Percentiles rank a stretch among this genome's conserved stretches.
phyloP scores from a whole-genome alignment of 2,113 vertebrate genomes.

The Istiophorus platypterus region DNA sequence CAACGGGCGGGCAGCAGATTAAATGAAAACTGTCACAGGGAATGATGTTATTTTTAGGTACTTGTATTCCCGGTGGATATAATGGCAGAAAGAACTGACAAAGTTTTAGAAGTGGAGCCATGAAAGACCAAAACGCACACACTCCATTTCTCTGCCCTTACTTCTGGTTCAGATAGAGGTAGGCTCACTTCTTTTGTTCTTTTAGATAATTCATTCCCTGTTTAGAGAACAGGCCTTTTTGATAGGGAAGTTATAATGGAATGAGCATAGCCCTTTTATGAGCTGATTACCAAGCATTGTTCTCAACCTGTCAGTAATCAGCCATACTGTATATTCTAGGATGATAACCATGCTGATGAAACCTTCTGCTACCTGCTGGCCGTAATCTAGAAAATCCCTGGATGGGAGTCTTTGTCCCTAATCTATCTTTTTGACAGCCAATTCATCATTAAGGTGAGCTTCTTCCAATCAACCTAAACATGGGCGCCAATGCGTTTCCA shows the following conservation, averaged over 20 bases:
- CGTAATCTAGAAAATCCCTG: background rate
- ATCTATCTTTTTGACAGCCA: constrained; percentile 1
- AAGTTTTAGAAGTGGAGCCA: constrained; percentile 1
- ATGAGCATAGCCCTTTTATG: background rate
- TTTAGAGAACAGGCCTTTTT: background rate
- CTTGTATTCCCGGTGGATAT: constrained; percentile 47
- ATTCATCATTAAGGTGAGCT: background rate
- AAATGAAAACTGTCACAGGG: constrained; percentile 50
- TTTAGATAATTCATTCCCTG: background rate
- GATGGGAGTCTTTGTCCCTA: background rate
- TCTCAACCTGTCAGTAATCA: constrained; percentile 18
- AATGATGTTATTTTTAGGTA: constrained; percentile 38
- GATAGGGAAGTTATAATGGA: background rate
- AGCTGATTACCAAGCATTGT: constrained; percentile 18
- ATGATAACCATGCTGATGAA: constrained; percentile 4
- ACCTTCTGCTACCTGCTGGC: background rate
- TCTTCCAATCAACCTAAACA: constrained; percentile 11
- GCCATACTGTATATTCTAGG: background rate
- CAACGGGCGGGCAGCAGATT: constrained; percentile 25
- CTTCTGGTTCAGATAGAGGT: background rate
- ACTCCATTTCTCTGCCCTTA: constrained; percentile 1
- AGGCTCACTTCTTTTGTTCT: background rate
- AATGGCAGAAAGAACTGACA: constrained; percentile 19
- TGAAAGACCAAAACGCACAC: constrained; percentile 5
- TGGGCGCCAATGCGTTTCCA: constrained; percentile 38